Evolutionary conservation across 2,113 vertebrate genomes (phyloP).

Genomic region (Nothoprocta pentlandii): DNA sequence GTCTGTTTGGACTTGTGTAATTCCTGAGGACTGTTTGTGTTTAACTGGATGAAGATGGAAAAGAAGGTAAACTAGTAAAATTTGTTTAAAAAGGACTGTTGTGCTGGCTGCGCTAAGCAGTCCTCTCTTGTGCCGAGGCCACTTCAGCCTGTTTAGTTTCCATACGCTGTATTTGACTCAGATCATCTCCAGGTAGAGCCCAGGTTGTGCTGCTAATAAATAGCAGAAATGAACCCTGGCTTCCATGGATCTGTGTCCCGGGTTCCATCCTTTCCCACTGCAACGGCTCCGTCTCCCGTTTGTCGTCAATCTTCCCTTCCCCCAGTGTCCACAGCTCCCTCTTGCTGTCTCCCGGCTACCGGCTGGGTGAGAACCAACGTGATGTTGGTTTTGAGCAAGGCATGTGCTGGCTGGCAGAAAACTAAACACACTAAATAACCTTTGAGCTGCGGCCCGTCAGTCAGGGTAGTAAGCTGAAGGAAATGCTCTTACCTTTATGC

Average conservation of each 20-base stretch:
- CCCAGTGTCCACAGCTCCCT: not conserved
- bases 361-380: slow-evolving; percentile 17
- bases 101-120: not conserved
- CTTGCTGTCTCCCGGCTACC: not conserved
- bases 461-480: not conserved
- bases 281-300: not conserved
- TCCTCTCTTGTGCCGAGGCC: not conserved
- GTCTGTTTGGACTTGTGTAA: not conserved
- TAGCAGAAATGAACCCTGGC: not conserved
- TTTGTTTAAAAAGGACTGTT: not conserved
- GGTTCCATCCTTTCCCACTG: not conserved
- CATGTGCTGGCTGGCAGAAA: slow-evolving; percentile 23
- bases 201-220: not conserved
- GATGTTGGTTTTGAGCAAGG: slow-evolving; percentile 27
- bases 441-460: slow-evolving; percentile 37
- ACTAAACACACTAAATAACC: slow-evolving; percentile 28
- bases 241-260: not conserved
- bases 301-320: slow-evolving; percentile 20
- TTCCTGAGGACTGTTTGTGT: not conserved
- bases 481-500: slow-evolving; percentile 15
- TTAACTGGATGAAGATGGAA: not conserved
- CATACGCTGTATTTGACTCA: not conserved
- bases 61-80: not conserved
- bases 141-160: not conserved
- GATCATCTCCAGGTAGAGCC: not conserved